Conservation (phyloP, 2,797 vertebrate species). For the Champsocephalus esox region DNA sequence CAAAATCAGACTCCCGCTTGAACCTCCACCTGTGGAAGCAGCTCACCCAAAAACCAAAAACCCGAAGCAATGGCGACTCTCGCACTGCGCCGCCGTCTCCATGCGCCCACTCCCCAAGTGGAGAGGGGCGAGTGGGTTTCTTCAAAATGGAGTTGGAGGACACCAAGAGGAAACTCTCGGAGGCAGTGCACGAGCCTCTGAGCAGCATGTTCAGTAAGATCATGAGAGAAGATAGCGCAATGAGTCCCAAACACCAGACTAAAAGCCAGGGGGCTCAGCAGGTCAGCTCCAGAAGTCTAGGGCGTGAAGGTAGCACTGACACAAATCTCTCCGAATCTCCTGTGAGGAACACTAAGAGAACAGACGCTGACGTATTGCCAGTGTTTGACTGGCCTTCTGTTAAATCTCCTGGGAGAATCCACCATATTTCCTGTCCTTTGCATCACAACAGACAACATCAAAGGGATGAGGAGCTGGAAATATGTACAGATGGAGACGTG, state of each 20-base stretch:
- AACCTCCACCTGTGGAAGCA: constrained; percentile 88
- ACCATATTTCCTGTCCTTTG: constrained; percentile 59
- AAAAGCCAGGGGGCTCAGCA: constrained; percentile 54
- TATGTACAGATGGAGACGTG: constrained; percentile 81
- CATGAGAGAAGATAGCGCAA: constrained; percentile 86
- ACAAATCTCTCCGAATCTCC: constrained; percentile 65
- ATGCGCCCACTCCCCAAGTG: constrained; percentile 81
- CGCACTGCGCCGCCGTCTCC: constrained; percentile 89
- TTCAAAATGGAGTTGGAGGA: constrained; percentile 91
- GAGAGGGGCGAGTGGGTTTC: constrained; percentile 84
- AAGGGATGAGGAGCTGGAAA: constrained; percentile 78
- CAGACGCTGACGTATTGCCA: constrained; percentile 67
- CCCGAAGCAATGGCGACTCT: constrained; percentile 81
- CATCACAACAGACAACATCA: constrained; percentile 52
- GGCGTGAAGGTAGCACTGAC: constrained; percentile 63
- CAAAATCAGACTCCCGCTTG: constrained; percentile 89
- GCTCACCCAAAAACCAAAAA: constrained; percentile 83
- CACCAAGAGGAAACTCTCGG: constrained; percentile 88
- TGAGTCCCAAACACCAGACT: constrained; percentile 77
- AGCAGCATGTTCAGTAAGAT: constrained; percentile 90
- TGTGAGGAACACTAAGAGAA: constrained; percentile 55
- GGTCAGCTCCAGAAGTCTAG: constrained; percentile 58
- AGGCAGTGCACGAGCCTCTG: constrained; percentile 91
- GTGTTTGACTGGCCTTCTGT: constrained; percentile 76
- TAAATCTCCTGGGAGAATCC: constrained; percentile 40